These are phyloP conservation scores for Basileuterus tristriatus DNA, from an alignment of 2,797 vertebrate genomes.

Conservation along the genomic window DNA sequence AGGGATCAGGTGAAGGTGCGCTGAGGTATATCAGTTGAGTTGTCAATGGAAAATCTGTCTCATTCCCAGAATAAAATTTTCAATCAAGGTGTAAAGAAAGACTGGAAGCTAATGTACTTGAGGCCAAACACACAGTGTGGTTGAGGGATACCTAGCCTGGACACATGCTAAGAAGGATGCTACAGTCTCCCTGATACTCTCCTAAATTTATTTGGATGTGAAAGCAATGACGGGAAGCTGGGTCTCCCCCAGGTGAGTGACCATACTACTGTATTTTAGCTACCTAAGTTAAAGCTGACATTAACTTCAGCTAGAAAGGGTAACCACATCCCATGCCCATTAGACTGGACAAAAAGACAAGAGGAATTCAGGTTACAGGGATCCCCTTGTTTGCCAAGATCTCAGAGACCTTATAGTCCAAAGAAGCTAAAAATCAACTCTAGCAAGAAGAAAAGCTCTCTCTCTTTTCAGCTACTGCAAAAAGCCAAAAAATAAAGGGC, in stretches of 20 bases:
- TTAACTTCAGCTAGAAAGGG: not conserved
- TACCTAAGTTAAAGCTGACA: not conserved
- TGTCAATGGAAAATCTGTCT: not conserved
- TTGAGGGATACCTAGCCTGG: rapidly evolving
- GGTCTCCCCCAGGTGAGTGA: not conserved
- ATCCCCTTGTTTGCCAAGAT: not conserved
- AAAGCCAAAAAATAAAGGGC: not conserved
- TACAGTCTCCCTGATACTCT: not conserved
- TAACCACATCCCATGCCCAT: not conserved
- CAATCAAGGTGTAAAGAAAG: not conserved
- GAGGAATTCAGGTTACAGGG: not conserved
- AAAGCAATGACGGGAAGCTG: not conserved
- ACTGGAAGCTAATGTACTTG: not conserved
- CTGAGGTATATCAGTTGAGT: not conserved
- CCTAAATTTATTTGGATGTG: not conserved
- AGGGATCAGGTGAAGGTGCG: not conserved
- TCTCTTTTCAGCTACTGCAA: not conserved
- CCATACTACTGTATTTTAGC: not conserved
- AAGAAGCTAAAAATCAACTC: not conserved
- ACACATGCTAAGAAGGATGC: not conserved
- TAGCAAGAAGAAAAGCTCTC: not conserved
- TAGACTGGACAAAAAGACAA: not conserved
- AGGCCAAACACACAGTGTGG: not conserved
- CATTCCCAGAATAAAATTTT: not conserved
- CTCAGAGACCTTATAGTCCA: not conserved